Percentiles rank a stretch among this genome's conserved stretches.
phyloP scores from a whole-genome alignment of 2,888 invertebrate species.

The Blastobasis lacticolella region DNA sequence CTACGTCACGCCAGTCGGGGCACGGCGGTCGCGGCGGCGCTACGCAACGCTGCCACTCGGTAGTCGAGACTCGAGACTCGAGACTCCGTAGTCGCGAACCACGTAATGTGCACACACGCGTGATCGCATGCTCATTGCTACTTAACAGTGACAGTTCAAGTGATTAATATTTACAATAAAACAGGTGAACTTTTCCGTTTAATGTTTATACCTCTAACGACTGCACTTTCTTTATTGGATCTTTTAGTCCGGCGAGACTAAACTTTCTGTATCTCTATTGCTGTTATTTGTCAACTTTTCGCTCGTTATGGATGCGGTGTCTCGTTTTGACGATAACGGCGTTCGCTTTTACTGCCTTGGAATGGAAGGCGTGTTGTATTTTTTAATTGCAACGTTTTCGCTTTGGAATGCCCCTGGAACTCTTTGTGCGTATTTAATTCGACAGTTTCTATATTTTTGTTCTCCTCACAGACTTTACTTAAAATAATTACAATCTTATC shows the following conservation, averaged over 20 bases:
- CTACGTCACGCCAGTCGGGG: constrained; percentile 46
- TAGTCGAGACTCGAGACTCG: background rate
- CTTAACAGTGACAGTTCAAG: constrained; percentile 54
- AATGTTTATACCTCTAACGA: constrained; percentile 30
- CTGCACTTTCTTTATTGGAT: constrained; percentile 42
- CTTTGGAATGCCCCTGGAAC: too few species aligned
- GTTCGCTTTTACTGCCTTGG: too few species aligned
- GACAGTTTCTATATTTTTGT: too few species aligned
- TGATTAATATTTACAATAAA: constrained; percentile 55
- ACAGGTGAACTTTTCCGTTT: constrained; percentile 50
- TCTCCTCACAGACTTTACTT: too few species aligned
- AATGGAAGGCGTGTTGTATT: too few species aligned
- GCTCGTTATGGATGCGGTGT: constrained; percentile 20
- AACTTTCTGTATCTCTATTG: constrained; percentile 36
- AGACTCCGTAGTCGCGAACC: constrained; percentile 23
- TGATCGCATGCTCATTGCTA: constrained; percentile 50
- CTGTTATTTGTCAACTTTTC: constrained; percentile 30
- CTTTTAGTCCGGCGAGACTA: constrained; percentile 31
- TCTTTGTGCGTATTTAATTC: too few species aligned
- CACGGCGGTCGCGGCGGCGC: constrained; percentile 27
- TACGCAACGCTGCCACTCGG: too few species aligned
- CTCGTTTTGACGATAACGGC: constrained; percentile 1
- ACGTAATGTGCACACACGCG: constrained; percentile 50
- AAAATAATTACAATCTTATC: too few species aligned
- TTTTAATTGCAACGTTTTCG: too few species aligned